Base-by-base conservation (phyloP, 1,140 invertebrate species). In the Drosophila aff. region DNA sequence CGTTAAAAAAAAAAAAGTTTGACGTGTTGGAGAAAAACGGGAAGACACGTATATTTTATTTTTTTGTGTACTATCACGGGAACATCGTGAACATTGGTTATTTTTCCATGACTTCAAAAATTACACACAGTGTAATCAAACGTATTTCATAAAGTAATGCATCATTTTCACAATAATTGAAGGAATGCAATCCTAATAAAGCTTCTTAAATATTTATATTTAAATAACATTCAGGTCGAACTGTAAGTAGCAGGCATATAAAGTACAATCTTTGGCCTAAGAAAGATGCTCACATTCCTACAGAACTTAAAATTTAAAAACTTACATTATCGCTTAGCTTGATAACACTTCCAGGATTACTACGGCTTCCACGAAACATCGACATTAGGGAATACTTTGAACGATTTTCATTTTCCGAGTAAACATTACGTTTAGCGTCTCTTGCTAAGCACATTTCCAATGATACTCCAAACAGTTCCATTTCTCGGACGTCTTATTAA, bases 381-480 rank as follows among this genome's bases (percentile, higher is more conserved):
- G 86, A 82, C 18, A 69, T 66, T 41, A 92, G 46, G 7, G 91
- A 91, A 41, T 69, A 66, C 28, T 91, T 79, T 2, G 91, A 89
- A 21, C 74, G 66, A 36, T 76, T 44, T 3, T 67, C 64, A 16
- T 65, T 43, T 46, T 59, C 36, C 15, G 15, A 23, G 5, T 57
- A 57, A 52, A 36, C 50, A 38, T 41, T 43, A 26, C 75, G 62
- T 43, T 80, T 79, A 53, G 50, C 49, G 91, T 98, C 97, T 78
- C 97, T 96, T 81, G 96, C 95, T 61, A 98, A 95, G 86, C 97
- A 98, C 82, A 96, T 96, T 41, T 95, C 93, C 72, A 98, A 93
- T 9, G 97, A 95, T 73, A 98, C 96, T 4, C 97, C 97, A 91
- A 98, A 98, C 67, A 98, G 96, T 65, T 49, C 49, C 46, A 60